phyloP scores from a whole-genome alignment of 2,113 vertebrate genomes.

The Corydoras maculifer region DNA sequence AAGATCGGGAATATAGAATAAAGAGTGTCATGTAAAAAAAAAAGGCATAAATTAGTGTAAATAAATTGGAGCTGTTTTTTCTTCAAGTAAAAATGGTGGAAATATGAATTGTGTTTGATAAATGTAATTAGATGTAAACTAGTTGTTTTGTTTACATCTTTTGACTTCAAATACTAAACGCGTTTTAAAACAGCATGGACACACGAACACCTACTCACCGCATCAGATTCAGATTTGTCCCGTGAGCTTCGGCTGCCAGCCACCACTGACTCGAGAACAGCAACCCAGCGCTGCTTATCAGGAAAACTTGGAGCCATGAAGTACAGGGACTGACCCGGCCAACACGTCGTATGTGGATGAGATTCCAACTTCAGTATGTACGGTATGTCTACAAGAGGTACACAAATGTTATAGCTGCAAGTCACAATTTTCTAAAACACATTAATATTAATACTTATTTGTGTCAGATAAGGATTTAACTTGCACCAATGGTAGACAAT shows the following conservation, averaged over 20 bases:
- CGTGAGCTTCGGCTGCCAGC: constrained; percentile 84
- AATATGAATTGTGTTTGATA: too few species aligned
- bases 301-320: constrained; percentile 96
- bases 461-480: too few species aligned
- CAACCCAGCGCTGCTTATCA: constrained; percentile 98
- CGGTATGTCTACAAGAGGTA: constrained; percentile 79
- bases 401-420: background rate
- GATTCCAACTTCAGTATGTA: constrained; percentile 97
- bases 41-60: too few species aligned
- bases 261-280: constrained; percentile 90
- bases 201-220: constrained; percentile 72
- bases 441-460: background rate
- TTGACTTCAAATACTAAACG: too few species aligned
- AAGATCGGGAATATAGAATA: too few species aligned
- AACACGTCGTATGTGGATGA: constrained; percentile 94
- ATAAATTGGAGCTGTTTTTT: too few species aligned
- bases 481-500: too few species aligned
- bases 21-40: too few species aligned
- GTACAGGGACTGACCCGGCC: constrained; percentile 94
- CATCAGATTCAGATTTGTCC: constrained; percentile 92
- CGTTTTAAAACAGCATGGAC: background rate
- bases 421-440: constrained; percentile 3
- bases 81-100: too few species aligned
- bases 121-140: too few species aligned
- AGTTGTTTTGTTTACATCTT: too few species aligned